Percentiles rank a stretch among this genome's conserved stretches.
Evolutionary conservation across 2,888 invertebrate species (phyloP).

Genomic region (Acanthosepion esculentum): DNA sequence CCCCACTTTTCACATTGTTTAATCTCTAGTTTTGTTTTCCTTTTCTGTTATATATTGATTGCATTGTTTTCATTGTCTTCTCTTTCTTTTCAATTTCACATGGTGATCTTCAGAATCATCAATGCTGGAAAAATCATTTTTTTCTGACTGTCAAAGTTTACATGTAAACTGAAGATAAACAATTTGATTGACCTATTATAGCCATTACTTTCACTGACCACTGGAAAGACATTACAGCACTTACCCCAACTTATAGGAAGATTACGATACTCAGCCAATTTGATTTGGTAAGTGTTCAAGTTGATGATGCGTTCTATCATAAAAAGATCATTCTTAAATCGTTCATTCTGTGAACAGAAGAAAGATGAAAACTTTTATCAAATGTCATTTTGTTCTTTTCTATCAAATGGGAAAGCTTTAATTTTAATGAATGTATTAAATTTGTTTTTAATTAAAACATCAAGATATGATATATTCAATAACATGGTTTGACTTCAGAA

Average conservation of each 20-base stretch:
- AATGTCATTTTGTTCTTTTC: neutral
- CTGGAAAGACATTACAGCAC: neutral
- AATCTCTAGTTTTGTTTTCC: too few relatives aligned
- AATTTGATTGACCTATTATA: too few relatives aligned
- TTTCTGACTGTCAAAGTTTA: too few relatives aligned
- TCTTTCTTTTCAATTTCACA: too few relatives aligned
- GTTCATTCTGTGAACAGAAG: neutral
- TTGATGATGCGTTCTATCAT: slow-evolving; percentile 74
- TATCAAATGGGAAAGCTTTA: neutral
- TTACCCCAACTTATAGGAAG: slow-evolving; percentile 66
- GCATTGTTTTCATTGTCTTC: too few relatives aligned
- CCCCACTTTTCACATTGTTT: too few relatives aligned
- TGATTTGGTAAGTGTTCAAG: slow-evolving; percentile 73
- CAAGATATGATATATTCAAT: neutral
- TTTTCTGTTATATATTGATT: too few relatives aligned
- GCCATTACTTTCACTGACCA: neutral
- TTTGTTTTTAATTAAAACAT: neutral
- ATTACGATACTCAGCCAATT: slow-evolving; percentile 72
- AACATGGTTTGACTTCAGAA: too few relatives aligned
- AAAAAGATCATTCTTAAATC: slow-evolving; percentile 67
- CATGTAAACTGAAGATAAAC: too few relatives aligned
- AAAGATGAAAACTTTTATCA: neutral
- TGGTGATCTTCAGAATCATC: too few relatives aligned
- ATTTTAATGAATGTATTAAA: neutral
- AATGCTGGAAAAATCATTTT: too few relatives aligned